A percentile compares a stretch with the other conserved stretches of the same genome.
Evolutionary conservation across 2,113 vertebrate species (phyloP).

Genomic region (Cyprinodon brontotheroides): DNA sequence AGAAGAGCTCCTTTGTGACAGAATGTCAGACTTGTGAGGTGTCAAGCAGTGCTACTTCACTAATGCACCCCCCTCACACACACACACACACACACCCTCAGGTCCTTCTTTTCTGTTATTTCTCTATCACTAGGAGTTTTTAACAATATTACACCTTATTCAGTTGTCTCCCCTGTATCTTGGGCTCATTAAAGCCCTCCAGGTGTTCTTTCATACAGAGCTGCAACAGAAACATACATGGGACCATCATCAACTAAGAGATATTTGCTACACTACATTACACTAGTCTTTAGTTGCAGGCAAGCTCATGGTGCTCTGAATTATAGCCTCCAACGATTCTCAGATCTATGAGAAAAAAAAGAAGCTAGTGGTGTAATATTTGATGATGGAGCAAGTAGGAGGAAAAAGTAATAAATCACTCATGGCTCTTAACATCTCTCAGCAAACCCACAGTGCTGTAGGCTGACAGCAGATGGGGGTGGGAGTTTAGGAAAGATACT

Average conservation of each 20-base stretch:
- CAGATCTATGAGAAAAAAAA: slow-evolving; percentile 23
- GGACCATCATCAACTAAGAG: slow-evolving; percentile 36
- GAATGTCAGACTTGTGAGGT: slow-evolving; percentile 14
- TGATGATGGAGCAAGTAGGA: slow-evolving; percentile 35
- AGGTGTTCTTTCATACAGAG: slow-evolving; percentile 18
- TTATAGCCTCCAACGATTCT: slow-evolving; percentile 44
- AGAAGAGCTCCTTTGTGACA: slow-evolving; percentile 19
- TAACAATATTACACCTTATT: slow-evolving; percentile 47
- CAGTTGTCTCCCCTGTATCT: slow-evolving; percentile 28
- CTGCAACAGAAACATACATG: slow-evolving; percentile 33
- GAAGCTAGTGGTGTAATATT: slow-evolving; percentile 38
- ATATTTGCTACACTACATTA: slow-evolving; percentile 64
- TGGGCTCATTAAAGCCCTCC: slow-evolving; percentile 45
- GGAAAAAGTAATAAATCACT: slow-evolving; percentile 40
- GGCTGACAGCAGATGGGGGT: slow-evolving; percentile 38
- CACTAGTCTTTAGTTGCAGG: slow-evolving; percentile 48
- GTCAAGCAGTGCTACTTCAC: neutral
- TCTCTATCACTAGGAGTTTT: slow-evolving; percentile 31
- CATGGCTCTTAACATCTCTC: slow-evolving; percentile 25
- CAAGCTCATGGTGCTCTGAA: slow-evolving; percentile 32
- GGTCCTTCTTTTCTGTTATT: slow-evolving; percentile 27
- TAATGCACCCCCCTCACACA: slow-evolving; percentile 11
- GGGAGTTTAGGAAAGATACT: slow-evolving; percentile 8
- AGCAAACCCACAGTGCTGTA: slow-evolving; percentile 18
- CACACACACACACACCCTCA: neutral